These are phyloP conservation scores for Clitarchus hookeri DNA, from an alignment of 2,888 invertebrate species.

Conservation along the genomic window DNA sequence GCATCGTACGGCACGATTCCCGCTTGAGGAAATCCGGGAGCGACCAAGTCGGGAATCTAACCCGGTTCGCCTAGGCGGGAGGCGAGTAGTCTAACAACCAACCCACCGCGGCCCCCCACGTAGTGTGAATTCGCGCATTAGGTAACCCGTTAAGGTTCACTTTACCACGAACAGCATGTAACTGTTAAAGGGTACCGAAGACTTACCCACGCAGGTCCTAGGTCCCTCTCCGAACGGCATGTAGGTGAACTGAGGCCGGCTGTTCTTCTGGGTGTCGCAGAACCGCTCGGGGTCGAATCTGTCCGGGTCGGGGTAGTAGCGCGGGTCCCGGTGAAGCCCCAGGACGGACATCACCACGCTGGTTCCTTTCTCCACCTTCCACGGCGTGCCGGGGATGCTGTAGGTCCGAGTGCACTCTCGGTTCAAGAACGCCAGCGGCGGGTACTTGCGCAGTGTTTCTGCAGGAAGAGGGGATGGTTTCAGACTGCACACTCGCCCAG, in stretches of 20 bases:
- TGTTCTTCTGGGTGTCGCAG: conserved; percentile 42
- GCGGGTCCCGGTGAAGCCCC: conserved; percentile 46
- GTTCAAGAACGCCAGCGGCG: conserved; percentile 42
- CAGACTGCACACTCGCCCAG: no score
- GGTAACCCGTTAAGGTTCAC: not conserved
- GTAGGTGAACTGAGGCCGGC: conserved; percentile 40
- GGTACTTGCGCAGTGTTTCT: conserved; percentile 48
- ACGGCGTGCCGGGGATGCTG: conserved; percentile 43
- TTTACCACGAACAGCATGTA: not conserved
- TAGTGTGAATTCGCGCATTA: not conserved
- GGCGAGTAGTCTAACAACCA: no score
- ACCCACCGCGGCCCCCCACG: no score
- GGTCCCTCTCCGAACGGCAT: conserved; percentile 38
- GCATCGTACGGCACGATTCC: no score
- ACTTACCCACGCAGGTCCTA: conserved; percentile 36
- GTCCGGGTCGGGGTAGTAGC: conserved; percentile 48
- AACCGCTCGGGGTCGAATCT: conserved; percentile 49
- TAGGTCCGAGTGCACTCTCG: conserved; percentile 40
- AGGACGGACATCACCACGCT: conserved; percentile 42
- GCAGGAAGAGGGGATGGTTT: not conserved
- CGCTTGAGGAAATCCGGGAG: no score
- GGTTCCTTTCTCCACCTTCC: conserved; percentile 49
- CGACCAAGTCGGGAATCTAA: no score
- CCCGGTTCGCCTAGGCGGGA: no score
- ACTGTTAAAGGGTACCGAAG: not conserved